phyloP scores from a whole-genome alignment of 1,140 invertebrate genomes.

The Battus philenor region DNA sequence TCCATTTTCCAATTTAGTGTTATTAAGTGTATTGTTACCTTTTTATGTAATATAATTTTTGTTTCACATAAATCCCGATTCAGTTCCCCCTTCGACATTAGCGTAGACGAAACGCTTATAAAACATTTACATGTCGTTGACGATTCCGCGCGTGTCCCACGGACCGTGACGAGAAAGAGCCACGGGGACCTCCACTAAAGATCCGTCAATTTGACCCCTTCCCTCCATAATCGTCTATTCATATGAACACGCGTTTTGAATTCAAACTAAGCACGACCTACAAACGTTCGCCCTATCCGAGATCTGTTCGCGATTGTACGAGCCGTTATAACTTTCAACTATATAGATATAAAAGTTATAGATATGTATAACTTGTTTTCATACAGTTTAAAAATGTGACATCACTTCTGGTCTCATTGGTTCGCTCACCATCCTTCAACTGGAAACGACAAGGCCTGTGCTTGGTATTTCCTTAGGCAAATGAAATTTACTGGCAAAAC shows the following conservation, averaged over 20 bases:
- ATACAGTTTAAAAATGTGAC: no score
- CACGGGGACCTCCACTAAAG: slow-evolving; percentile 33
- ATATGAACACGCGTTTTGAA: slow-evolving; percentile 41
- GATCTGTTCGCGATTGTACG: slow-evolving; percentile 33
- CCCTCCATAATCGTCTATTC: slow-evolving; percentile 54
- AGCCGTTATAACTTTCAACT: slow-evolving; percentile 6
- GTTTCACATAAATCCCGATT: no score
- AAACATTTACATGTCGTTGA: slow-evolving; percentile 6
- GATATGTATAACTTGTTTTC: no score
- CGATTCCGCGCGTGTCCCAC: slow-evolving; percentile 13
- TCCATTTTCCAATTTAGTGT: no score
- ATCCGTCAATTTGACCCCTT: slow-evolving; percentile 51
- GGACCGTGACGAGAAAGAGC: slow-evolving; percentile 27
- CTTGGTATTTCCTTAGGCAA: no score
- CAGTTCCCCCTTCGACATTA: slow-evolving; percentile 11
- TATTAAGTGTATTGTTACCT: no score
- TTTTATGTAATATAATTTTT: no score
- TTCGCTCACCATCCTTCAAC: no score
- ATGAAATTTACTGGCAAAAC: no score
- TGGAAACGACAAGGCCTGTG: no score
- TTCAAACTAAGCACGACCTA: slow-evolving; percentile 36
- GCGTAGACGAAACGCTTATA: background rate
- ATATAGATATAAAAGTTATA: background rate
- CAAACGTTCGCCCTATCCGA: slow-evolving; percentile 20
- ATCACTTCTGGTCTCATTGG: no score